phyloP scores from a whole-genome alignment of 2,888 invertebrate species.

The Oxyscelio sp. region DNA sequence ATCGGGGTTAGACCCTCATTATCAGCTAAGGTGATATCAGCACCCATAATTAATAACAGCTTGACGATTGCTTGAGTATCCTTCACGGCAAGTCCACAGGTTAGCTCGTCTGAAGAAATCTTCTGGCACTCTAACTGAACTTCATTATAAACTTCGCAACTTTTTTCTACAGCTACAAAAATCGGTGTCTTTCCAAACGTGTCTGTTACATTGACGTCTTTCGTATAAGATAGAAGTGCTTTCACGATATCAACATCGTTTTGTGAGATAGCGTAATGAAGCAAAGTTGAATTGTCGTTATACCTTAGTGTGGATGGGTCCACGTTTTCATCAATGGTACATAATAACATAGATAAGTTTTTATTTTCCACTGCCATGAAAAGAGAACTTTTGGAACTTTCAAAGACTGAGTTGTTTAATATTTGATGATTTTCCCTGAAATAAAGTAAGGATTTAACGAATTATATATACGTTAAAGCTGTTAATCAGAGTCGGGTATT shows the following conservation, averaged over 20 bases:
- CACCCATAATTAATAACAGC: constrained; percentile 27
- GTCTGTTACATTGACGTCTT: constrained; percentile 30
- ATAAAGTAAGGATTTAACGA: too few species aligned
- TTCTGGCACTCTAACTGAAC: not conserved
- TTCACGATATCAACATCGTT: constrained; percentile 46
- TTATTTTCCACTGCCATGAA: constrained; percentile 15
- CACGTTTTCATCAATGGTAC: constrained; percentile 20
- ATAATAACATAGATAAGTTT: constrained; percentile 29
- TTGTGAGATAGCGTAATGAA: constrained; percentile 26
- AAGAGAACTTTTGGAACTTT: too few species aligned
- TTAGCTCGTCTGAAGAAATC: not conserved
- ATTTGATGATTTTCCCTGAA: too few species aligned
- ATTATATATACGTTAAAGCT: too few species aligned
- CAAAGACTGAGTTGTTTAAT: too few species aligned
- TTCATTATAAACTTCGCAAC: constrained; percentile 35
- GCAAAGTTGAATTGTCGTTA: constrained; percentile 34
- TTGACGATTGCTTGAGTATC: constrained; percentile 42
- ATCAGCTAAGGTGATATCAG: constrained; percentile 21
- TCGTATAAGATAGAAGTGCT: constrained; percentile 18
- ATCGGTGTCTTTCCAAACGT: constrained; percentile 42
- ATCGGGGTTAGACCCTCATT: not conserved
- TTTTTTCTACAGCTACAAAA: constrained; percentile 40
- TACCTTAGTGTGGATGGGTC: constrained; percentile 37
- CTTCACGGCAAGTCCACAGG: constrained; percentile 13
- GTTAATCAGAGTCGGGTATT: too few species aligned